Base-by-base conservation (phyloP, 2,888 invertebrate species). In the Sussaba pulchella region DNA sequence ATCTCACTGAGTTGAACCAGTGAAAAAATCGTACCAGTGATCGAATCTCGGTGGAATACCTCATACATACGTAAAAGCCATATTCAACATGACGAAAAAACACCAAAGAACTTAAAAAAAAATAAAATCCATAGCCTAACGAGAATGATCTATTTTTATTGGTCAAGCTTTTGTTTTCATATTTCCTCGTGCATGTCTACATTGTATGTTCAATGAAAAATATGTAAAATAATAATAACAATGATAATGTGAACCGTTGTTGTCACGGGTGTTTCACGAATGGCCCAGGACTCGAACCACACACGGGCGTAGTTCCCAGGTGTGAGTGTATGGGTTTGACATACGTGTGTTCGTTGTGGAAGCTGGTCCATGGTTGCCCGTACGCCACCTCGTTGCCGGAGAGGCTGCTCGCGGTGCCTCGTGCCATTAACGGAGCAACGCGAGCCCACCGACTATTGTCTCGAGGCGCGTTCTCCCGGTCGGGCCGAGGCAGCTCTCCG, bases 391-490 rank as follows among this genome's bases (percentile, higher is more conserved):
- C 63, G 61, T 72, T 72, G 72, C 72, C 63, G 24, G 63, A 50
- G 57, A 10, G 43, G 63, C 66, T 57, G 64, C 73, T 64, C 66
- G 66, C n/a, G 26, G 50, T 63, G 39, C 50, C n/a, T 72, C 72
- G 14, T 63, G 52, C 73, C 66, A 74, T 74, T 74, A 66, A 64
- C 54, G 64, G 73, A 66, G 70, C 70, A 70, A 43, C 43, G 43
- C 43, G 43, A 8, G 57, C 43, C 26, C 47, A 57, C 66, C 66
- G 52, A 73, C 69, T 64, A 73, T 78, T 78, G 78, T 78, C 73
- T 78, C 61, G 69, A 64, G 63, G 69, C 54, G 69, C 54, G 63
- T 69, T 47, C 63, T 67, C 54, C 36, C 31, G 31, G 24, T 31
- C 21, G 14, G 26, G 61, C 39, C 39, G 17, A 39, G n/a, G 26